These are phyloP conservation scores for Rana temporaria DNA, from an alignment of 2,113 vertebrate species.

Conservation along the genomic window DNA sequence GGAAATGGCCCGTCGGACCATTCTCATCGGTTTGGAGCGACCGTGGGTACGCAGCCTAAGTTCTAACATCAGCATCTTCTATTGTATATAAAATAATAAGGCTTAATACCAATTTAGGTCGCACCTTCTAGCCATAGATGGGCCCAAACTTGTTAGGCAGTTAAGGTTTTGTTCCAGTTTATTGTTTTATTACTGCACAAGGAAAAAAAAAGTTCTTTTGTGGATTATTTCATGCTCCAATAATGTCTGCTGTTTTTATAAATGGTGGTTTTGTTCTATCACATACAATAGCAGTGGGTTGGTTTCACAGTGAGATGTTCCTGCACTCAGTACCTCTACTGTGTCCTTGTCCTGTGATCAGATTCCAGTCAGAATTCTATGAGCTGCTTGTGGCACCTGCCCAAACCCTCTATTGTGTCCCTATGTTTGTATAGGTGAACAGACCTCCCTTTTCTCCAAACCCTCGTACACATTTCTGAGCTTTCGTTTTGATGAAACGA, in stretches of 20 bases:
- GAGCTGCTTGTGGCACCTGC: not conserved
- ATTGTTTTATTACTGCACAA: no score
- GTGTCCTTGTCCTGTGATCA: constrained; percentile 2
- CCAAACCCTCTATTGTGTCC: not conserved
- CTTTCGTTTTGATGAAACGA: not conserved
- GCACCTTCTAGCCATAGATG: no score
- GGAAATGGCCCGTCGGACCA: no score
- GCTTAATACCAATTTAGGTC: no score
- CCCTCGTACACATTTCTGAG: not conserved
- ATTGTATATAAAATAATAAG: no score
- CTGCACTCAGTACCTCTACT: not conserved
- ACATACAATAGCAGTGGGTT: not conserved
- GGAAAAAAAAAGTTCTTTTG: not conserved
- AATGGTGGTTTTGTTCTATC: not conserved
- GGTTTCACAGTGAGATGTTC: not conserved
- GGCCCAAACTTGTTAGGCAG: no score
- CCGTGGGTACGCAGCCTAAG: no score
- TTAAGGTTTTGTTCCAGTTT: no score
- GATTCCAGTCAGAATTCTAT: not conserved
- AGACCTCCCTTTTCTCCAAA: not conserved
- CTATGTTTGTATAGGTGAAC: constrained; percentile 46
- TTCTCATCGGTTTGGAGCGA: no score
- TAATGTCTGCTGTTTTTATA: not conserved
- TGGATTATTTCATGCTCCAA: not conserved
- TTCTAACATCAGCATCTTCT: no score